Evolutionary conservation across 2,888 invertebrate genomes (phyloP).

Genomic region (Gastrophysa polygoni): DNA sequence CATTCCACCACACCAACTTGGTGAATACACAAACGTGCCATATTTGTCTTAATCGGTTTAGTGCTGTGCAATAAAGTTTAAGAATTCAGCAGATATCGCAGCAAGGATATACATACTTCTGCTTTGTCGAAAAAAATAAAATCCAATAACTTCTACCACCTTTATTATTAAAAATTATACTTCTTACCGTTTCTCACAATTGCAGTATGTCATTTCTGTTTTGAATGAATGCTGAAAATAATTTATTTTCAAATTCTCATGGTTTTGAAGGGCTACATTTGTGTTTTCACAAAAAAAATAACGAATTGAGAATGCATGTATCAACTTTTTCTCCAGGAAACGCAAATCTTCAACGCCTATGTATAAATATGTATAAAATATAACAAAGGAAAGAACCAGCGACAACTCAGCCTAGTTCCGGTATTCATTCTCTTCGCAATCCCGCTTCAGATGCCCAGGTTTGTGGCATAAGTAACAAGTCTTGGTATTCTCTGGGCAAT

Average conservation of each 20-base stretch:
- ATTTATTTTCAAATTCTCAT: neutral
- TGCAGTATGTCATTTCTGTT: constrained; percentile 16
- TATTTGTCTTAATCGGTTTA: no score
- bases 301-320: constrained; percentile 29
- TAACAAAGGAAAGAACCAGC: constrained; percentile 36
- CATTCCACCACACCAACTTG: no score
- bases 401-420: constrained; percentile 56
- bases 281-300: constrained; percentile 1
- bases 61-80: no score
- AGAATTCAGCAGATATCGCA: no score
- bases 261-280: neutral
- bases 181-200: constrained; percentile 16
- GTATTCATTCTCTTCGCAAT: constrained; percentile 83
- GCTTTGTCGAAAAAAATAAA: no score
- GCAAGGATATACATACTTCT: no score
- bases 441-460: constrained; percentile 88
- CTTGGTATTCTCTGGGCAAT: constrained; percentile 83
- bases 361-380: constrained; percentile 37
- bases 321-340: constrained; percentile 24
- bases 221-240: constrained; percentile 2
- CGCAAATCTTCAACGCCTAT: constrained; percentile 27
- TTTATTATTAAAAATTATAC: constrained; percentile 30
- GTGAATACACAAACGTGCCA: no score
- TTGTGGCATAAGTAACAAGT: constrained; percentile 94
- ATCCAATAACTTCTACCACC: constrained; percentile 19